These are phyloP conservation scores for Thalassarche chlororhynchos DNA, from an alignment of 2,113 vertebrate species.

Conservation along the genomic window DNA sequence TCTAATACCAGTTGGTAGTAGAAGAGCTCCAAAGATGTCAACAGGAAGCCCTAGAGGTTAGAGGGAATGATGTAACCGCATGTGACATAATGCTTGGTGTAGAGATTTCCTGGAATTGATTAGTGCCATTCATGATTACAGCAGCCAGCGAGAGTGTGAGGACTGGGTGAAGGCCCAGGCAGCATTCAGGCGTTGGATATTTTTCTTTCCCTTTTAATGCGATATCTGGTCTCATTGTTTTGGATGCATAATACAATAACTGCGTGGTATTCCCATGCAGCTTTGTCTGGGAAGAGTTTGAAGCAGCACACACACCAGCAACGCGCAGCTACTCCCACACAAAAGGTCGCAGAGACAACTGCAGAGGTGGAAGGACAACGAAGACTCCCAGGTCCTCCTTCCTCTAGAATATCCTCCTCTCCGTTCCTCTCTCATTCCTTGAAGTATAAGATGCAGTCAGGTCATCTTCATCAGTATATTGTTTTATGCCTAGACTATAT, in stretches of 20 bases:
- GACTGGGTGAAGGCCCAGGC: conserved; percentile 46
- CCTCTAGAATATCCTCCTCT: not conserved
- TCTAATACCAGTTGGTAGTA: conserved; percentile 24
- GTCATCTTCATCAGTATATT: not conserved
- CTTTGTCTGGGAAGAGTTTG: not conserved
- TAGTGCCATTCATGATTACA: conserved; percentile 42
- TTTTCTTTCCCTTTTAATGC: not conserved
- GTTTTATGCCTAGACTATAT: not conserved
- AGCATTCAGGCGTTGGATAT: not conserved
- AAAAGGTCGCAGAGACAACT: not conserved
- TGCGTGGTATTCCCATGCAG: not conserved
- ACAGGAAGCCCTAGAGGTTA: conserved; percentile 61
- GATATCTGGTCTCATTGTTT: not conserved
- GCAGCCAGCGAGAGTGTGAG: conserved; percentile 30
- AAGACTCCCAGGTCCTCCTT: not conserved
- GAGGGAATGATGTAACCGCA: conserved; percentile 32
- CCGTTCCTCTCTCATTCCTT: not conserved
- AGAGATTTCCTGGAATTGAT: conserved; percentile 60
- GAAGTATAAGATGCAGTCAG: not conserved
- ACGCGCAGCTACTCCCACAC: not conserved
- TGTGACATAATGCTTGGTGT: conserved; percentile 51
- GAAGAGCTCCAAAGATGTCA: conserved; percentile 38
- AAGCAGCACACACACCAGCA: not conserved
- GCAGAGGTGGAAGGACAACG: not conserved
- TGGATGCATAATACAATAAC: not conserved